Percentiles rank a stretch among this genome's conserved stretches.
These are phyloP conservation scores for Ectropis crepuscularia DNA, from an alignment of 2,888 invertebrate species.

Conservation along the genomic window DNA sequence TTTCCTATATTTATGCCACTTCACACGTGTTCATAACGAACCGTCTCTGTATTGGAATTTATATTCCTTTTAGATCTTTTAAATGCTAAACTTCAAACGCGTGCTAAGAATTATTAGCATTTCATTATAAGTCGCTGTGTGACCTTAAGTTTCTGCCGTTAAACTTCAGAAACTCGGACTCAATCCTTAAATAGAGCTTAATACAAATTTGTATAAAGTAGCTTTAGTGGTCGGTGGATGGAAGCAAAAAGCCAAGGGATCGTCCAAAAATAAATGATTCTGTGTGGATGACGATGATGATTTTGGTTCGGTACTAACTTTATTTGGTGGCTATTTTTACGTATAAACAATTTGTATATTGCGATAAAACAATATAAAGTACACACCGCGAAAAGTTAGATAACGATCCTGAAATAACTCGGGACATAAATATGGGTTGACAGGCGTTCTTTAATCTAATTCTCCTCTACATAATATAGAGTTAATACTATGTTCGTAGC, in stretches of 20 bases:
- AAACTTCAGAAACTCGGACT: too few species aligned
- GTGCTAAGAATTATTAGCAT: neutral
- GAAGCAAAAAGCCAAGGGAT: too few species aligned
- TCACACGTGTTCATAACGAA: slow-evolving; percentile 36
- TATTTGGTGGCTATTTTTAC: too few species aligned
- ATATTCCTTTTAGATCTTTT: slow-evolving; percentile 18
- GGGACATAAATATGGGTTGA: neutral
- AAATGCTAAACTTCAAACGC: slow-evolving; percentile 16
- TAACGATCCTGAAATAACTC: neutral
- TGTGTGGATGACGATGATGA: too few species aligned
- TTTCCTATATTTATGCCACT: slow-evolving; percentile 49
- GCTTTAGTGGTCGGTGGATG: too few species aligned
- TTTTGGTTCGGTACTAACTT: too few species aligned
- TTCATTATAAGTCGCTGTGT: neutral
- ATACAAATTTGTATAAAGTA: too few species aligned
- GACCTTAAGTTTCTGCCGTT: too few species aligned
- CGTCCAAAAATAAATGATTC: too few species aligned
- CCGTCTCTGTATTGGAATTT: slow-evolving; percentile 15
- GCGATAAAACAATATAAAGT: too few species aligned
- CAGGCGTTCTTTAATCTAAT: slow-evolving; percentile 4
- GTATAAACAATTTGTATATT: too few species aligned
- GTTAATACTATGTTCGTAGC: slow-evolving; percentile 3
- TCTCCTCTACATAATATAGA: slow-evolving; percentile 3
- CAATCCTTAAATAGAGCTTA: too few species aligned
- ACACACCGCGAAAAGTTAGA: neutral